Evolutionary conservation across 2,113 vertebrate species (phyloP), one percentile per base, ranked within the genome.

Genomic region (Gnathonemus longibarbis): DNA sequence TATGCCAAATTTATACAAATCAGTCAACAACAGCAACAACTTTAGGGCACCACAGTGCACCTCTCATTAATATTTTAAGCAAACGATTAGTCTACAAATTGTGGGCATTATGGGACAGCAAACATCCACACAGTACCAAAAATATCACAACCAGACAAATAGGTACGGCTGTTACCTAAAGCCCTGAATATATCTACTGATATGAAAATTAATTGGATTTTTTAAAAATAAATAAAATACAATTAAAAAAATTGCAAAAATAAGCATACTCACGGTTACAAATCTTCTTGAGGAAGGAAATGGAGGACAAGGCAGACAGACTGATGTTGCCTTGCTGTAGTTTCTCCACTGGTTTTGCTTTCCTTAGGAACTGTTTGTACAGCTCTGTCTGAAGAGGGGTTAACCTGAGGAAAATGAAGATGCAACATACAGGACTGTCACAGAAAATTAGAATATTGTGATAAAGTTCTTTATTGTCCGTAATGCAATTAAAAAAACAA

Each of bases 261-360:
- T 27, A 74, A 52, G 27, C 70, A 13, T 88, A 97, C 98, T 97
- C 93, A 99, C 98, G 98, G 92, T 99, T 99, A 91, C 98, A 99
- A 9, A 99, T 97, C 92, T 99, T 99, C 94, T 99, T 99, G 53
- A 99, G 93, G 0, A 97, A 97, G 0, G 98, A 99, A 94, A 99
- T 99, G 77, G 98, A 99, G 52, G 98, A 99, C 84, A 99, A 96
- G 50, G 98, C 99, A 2, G 98, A 99, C n/a, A 99, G 96, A 19
- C 90, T 97, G 66, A 98, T 97, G 90, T 96, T 98, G 88, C 97
- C 97, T 42, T 96, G 94, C 89, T 95, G 94, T 88, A 99, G 91
- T 17, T 96, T 96, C 92, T 98, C 97, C 24, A 95, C 94, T 3
- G 98, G 98, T 90, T 98, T 99, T 86, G 97, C 97, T 94, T 99